Evolutionary conservation across 2,113 vertebrate species (phyloP).

Genomic region (Catagonus wagneri): DNA sequence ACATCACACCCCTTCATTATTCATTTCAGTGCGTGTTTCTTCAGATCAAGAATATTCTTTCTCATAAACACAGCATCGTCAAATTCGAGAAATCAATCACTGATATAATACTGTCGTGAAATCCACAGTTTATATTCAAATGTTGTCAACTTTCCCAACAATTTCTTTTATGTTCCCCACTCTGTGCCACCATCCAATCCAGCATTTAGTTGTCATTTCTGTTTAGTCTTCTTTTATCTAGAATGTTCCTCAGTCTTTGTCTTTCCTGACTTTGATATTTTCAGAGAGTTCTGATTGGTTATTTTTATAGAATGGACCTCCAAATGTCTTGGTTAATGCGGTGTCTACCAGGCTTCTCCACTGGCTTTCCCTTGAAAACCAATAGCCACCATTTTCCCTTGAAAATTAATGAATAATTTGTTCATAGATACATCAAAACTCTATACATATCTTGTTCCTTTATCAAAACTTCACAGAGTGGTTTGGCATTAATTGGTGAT

Average conservation of each 20-base stretch:
- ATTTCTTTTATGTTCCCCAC: rapidly evolving
- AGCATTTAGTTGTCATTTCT: not conserved
- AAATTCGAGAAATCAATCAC: not conserved
- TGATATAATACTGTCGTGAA: not conserved
- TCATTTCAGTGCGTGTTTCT: not conserved
- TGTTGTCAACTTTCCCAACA: not conserved
- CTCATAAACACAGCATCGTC: not conserved
- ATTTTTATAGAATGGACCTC: not conserved
- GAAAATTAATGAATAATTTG: not conserved
- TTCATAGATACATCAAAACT: not conserved
- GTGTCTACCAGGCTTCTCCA: not conserved
- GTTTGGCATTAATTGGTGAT: not conserved
- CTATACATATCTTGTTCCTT: not conserved
- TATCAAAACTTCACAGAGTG: not conserved
- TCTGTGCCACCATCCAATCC: not conserved
- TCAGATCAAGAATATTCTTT: not conserved
- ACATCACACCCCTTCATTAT: not conserved
- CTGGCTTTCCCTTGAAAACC: not conserved
- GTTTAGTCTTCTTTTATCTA: not conserved
- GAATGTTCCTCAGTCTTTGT: not conserved
- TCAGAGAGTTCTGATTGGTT: not conserved
- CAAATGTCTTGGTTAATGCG: not conserved
- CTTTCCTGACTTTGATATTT: not conserved
- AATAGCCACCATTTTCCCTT: not conserved
- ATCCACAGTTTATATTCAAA: not conserved